phyloP scores from a whole-genome alignment of 1,140 invertebrate genomes.

The Drosophila pachea region DNA sequence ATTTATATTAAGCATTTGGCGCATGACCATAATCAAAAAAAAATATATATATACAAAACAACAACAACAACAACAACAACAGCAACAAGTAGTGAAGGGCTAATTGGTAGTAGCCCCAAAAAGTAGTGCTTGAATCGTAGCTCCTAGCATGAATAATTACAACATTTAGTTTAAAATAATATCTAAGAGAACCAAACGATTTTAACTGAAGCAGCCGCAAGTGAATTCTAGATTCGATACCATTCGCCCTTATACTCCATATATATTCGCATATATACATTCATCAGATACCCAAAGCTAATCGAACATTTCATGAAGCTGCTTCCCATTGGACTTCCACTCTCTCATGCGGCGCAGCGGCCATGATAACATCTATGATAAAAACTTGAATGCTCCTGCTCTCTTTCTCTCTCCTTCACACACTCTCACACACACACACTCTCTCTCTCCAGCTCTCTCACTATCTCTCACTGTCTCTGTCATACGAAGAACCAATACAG shows the following conservation, averaged over 20 bases:
- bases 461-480: constrained; percentile 3
- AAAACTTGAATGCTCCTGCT: no score
- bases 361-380: no score
- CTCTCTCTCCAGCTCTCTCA: constrained; percentile 24
- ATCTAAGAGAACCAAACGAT: neutral
- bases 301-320: neutral
- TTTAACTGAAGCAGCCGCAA: neutral
- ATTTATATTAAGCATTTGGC: constrained; percentile 44
- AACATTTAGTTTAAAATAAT: neutral
- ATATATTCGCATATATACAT: constrained; percentile 1
- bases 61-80: constrained; percentile 2
- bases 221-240: no score
- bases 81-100: constrained; percentile 16
- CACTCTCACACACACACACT: neutral
- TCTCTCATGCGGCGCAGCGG: neutral
- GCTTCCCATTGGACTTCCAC: neutral
- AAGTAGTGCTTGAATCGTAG: constrained; percentile 42
- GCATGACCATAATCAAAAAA: constrained; percentile 30
- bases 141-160: constrained; percentile 36
- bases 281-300: neutral
- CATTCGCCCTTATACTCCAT: neutral
- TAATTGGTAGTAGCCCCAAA: constrained; percentile 9
- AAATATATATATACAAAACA: neutral
- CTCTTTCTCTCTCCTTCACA: no score
- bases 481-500: constrained; percentile 45